Conservation (phyloP, 2,113 vertebrate species). For the Anoura caudifer region DNA sequence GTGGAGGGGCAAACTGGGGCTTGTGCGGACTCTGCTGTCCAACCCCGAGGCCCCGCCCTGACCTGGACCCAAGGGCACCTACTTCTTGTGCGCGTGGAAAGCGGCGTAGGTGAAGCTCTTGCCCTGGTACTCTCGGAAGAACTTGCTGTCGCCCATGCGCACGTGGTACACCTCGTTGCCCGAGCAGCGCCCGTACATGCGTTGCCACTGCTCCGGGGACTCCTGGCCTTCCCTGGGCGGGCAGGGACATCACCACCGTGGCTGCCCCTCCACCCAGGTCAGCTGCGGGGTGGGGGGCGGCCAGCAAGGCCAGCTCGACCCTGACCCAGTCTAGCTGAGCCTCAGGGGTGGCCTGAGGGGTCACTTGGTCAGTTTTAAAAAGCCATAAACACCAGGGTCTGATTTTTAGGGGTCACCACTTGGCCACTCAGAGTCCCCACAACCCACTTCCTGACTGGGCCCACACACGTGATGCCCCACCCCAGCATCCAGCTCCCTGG, state of each 20-base stretch:
- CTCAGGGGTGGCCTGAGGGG: neutral
- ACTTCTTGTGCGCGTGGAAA: slow-evolving; percentile 98
- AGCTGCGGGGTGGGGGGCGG: neutral
- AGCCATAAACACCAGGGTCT: neutral
- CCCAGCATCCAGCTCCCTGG: neutral
- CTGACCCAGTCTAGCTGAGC: neutral
- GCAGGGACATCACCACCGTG: too few relatives aligned
- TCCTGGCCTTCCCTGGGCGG: slow-evolving; percentile 91
- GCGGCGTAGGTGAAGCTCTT: slow-evolving; percentile 98
- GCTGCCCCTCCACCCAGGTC: too few relatives aligned
- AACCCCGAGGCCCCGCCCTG: neutral
- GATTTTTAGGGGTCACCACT: neutral
- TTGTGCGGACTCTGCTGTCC: rapidly evolving
- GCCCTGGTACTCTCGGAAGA: slow-evolving; percentile 95
- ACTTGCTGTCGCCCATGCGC: slow-evolving; percentile 95
- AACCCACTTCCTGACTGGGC: too few relatives aligned
- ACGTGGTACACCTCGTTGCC: slow-evolving; percentile 98
- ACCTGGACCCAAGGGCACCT: neutral
- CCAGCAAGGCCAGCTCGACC: neutral
- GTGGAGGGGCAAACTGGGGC: neutral
- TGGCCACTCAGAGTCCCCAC: neutral
- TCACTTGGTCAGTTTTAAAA: neutral
- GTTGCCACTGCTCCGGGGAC: slow-evolving; percentile 96
- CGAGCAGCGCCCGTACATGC: slow-evolving; percentile 94
- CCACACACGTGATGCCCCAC: neutral